Conservation (phyloP, 2,888 invertebrate species). For the Trachelus iudaicus region DNA sequence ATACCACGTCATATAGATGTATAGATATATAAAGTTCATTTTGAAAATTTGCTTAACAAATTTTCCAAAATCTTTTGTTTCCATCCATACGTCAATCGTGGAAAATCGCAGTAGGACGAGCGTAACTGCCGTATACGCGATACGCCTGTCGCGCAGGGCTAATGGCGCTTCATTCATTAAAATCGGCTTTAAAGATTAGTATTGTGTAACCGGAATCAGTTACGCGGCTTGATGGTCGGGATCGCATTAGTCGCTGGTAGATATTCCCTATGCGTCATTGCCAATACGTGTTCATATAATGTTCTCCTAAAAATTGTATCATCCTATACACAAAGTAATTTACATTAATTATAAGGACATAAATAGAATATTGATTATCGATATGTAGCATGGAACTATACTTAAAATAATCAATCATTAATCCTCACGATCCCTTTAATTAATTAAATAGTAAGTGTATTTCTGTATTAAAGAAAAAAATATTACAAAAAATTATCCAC, state of each 20-base stretch:
- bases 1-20: background rate
- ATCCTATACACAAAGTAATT: background rate
- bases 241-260: background rate
- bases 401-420: background rate
- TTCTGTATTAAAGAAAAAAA: background rate
- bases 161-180: background rate
- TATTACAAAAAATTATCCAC: background rate
- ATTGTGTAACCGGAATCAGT: background rate
- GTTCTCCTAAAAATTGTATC: background rate
- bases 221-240: background rate
- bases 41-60: background rate
- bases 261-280: background rate
- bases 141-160: background rate
- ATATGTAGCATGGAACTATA: background rate
- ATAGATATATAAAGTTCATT: background rate
- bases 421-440: too few species aligned
- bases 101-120: background rate
- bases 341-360: background rate
- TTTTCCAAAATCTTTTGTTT: background rate
- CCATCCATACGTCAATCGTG: background rate
- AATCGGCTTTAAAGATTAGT: background rate
- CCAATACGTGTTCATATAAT: background rate
- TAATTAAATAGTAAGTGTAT: background rate
- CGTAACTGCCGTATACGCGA: background rate
- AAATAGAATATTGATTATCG: background rate